Evolutionary conservation across 2,113 vertebrate genomes (phyloP).

Genomic region (Archocentrus centrarchus): DNA sequence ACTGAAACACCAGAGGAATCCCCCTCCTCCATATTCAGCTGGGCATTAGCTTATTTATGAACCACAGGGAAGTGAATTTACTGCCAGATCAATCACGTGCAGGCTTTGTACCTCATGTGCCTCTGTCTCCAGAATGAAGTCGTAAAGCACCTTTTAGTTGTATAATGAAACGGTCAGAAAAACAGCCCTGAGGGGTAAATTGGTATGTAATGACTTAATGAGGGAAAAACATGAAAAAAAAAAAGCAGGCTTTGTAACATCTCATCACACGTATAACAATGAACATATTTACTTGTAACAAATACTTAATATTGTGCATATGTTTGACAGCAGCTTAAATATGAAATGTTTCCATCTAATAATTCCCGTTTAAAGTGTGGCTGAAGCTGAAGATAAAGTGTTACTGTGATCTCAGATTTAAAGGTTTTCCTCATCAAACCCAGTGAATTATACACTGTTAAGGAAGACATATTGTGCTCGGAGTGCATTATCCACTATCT

Average conservation of each 20-base stretch:
- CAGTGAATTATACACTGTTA: conserved; percentile 61
- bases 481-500: conserved; percentile 72
- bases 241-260: not conserved
- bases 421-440: conserved; percentile 37
- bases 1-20: conserved; percentile 69
- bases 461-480: conserved; percentile 59
- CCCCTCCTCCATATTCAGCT: conserved; percentile 74
- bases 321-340: not conserved
- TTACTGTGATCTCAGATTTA: conserved; percentile 7
- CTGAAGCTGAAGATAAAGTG: conserved; percentile 15
- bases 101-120: conserved; percentile 64
- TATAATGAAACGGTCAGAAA: conserved; percentile 72
- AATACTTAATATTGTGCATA: not conserved
- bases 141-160: conserved; percentile 76
- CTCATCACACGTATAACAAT: conserved; percentile 15
- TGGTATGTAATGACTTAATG: conserved; percentile 68
- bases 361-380: not conserved
- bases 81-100: conserved; percentile 77
- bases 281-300: not conserved
- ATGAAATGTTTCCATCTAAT: not conserved
- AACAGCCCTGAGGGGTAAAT: conserved; percentile 66
- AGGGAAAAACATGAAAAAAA: conserved; percentile 32
- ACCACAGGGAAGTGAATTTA: conserved; percentile 75
- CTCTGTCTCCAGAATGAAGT: conserved; percentile 65
- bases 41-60: conserved; percentile 81